Evolutionary conservation across 2,888 invertebrate species (phyloP).

Genomic region (Drosophila stalkeri): DNA sequence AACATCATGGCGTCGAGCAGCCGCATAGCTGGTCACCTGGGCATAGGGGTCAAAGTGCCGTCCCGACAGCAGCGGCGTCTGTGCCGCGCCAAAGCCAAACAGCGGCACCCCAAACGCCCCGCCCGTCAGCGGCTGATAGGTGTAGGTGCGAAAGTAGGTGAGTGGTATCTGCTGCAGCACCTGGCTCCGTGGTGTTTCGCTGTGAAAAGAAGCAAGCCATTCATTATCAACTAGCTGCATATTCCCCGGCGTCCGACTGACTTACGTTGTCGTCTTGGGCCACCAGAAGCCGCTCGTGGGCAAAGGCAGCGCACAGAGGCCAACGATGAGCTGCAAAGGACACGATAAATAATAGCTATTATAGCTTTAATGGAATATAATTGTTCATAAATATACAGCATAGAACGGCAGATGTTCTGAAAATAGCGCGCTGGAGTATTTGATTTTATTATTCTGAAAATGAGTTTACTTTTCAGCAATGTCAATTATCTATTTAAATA

Average conservation of each 20-base stretch:
- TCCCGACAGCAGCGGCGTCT: conserved; percentile 70
- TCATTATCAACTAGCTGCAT: not conserved
- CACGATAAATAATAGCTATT: not conserved
- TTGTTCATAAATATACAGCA: not conserved
- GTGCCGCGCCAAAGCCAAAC: conserved; percentile 72
- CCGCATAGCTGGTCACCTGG: conserved; percentile 61
- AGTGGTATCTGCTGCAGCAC: conserved; percentile 83
- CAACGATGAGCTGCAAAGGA: conserved; percentile 44
- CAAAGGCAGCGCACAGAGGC: conserved; percentile 25
- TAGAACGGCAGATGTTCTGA: too few species aligned
- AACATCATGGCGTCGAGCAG: conserved; percentile 58
- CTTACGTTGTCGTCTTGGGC: conserved; percentile 78
- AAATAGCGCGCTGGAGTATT: too few species aligned
- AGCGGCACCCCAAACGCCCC: conserved; percentile 75
- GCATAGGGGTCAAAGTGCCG: conserved; percentile 72
- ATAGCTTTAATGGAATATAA: not conserved
- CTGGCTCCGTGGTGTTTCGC: conserved; percentile 67
- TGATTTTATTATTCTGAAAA: too few species aligned
- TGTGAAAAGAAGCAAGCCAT: conserved; percentile 23
- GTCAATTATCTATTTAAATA: too few species aligned
- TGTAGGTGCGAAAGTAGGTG: conserved; percentile 84
- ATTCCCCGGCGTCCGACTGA: conserved; percentile 3
- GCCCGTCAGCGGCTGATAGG: conserved; percentile 82
- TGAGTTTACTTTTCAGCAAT: too few species aligned
- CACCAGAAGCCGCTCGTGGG: conserved; percentile 77